Base-by-base conservation (phyloP, 2,888 invertebrate species). In the Ornithoptera priamus region DNA sequence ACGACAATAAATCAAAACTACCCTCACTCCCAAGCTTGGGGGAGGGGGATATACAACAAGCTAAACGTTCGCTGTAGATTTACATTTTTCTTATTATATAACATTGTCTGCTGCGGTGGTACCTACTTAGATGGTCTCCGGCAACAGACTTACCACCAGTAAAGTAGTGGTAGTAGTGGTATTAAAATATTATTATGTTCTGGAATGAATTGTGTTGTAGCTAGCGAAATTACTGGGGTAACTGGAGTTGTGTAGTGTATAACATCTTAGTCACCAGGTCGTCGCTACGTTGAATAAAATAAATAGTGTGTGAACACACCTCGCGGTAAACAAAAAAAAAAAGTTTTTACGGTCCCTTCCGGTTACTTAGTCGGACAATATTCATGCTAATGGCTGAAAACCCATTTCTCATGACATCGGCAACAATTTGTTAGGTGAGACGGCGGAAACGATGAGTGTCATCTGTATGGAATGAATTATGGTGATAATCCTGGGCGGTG, bases 361-460 rank as follows among this genome's bases (percentile, higher is more conserved):
- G 59, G 53, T 18, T 10, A 53, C 20, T 62, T 46, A 22, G 3
- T 46, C 8, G 62, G 22, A 53, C 22, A 67, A 56, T 56, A 57
- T 57, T 30, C 22, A 18, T 24, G 36, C 50, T 22, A 22, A 68
- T 59, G 39, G 50, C 53, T 15, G 42, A 5, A 58, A 46, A 36
- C 24, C 22, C 60, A 69, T 69, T 66, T 59, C 42, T 66, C 66
- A 69, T 69, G 42, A 30, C 58, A 66, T 58, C 58, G 61, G 62
- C 12, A 62, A 62, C 53, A 58, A 69, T 69, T 69, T 66, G 70
- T 70, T 62, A 62, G 62, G 39, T 66, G 70, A 70, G 62, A n/a
- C 30, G 24, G 66, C 62, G 39, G 30, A 70, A 70, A 66, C 62
- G 50, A 66, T 70, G 53, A 53, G 62, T 70, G 70, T 66, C 66